Conservation (phyloP, 2,113 vertebrate species). For the Vicugna pacos region DNA sequence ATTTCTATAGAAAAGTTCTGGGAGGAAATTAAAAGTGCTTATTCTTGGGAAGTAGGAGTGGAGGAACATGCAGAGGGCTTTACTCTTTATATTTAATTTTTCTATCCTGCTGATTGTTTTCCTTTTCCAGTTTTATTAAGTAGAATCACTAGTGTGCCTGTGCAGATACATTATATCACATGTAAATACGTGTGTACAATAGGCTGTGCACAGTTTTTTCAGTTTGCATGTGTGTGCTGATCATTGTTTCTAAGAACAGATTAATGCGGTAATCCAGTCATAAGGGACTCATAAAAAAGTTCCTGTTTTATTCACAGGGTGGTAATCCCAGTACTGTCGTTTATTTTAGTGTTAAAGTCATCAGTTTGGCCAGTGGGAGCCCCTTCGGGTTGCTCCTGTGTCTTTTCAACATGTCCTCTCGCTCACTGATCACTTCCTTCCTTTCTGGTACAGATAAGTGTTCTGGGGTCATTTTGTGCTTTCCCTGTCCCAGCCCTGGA, state of each 20-base stretch:
- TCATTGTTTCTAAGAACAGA: too few relatives aligned
- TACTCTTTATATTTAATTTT: constrained; percentile 20
- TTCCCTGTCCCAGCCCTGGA: not conserved
- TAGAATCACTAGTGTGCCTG: too few relatives aligned
- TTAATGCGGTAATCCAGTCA: too few relatives aligned
- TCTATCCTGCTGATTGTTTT: not conserved
- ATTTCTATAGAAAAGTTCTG: constrained; percentile 5
- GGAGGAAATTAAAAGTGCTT: constrained; percentile 28
- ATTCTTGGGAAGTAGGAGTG: not conserved
- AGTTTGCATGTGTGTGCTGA: too few relatives aligned
- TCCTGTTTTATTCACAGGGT: not conserved
- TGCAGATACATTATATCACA: too few relatives aligned
- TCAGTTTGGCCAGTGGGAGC: not conserved
- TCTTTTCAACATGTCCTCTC: not conserved
- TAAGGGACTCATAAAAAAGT: not conserved
- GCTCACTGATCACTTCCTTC: not conserved
- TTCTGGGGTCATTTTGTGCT: not conserved
- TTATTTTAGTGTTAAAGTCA: not conserved
- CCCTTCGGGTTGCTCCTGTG: not conserved
- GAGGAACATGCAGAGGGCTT: not conserved
- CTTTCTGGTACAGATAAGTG: not conserved
- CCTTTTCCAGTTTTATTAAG: too few relatives aligned
- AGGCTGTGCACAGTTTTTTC: too few relatives aligned
- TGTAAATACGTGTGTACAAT: too few relatives aligned
- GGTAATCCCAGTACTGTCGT: not conserved